Percentiles rank a stretch among this genome's conserved stretches.
Evolutionary conservation across 2,888 invertebrate genomes (phyloP).

Genomic region (Ochlodes sylvanus): DNA sequence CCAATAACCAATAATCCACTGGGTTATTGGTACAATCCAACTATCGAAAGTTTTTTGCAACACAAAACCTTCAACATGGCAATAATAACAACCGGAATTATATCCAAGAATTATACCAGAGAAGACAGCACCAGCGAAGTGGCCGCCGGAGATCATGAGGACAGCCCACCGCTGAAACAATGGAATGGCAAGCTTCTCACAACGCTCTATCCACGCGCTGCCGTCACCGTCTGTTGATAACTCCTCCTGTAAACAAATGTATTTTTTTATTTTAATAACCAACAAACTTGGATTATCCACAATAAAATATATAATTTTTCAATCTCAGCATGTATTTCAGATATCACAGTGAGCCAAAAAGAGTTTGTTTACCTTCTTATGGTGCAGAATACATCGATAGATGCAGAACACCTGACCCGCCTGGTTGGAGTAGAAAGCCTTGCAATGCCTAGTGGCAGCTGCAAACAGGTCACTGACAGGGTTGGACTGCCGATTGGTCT

Average conservation of each 20-base stretch:
- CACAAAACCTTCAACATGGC: too few relatives aligned
- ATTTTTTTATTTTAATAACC: too few relatives aligned
- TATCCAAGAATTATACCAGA: constrained; percentile 51
- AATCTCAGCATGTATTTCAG: too few relatives aligned
- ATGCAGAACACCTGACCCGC: constrained; percentile 89
- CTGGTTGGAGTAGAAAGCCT: constrained; percentile 89
- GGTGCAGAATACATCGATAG: constrained; percentile 89
- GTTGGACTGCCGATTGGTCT: constrained; percentile 50
- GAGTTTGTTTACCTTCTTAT: constrained; percentile 86
- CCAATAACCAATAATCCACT: too few relatives aligned
- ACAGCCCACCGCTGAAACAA: constrained; percentile 88
- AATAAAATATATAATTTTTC: too few relatives aligned
- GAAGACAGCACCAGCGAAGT: constrained; percentile 75
- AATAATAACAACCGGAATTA: too few relatives aligned
- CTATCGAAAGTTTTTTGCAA: too few relatives aligned
- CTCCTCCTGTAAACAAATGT: constrained; percentile 66
- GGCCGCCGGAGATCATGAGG: constrained; percentile 93
- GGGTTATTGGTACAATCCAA: too few relatives aligned
- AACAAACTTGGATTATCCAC: too few relatives aligned
- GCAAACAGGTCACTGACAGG: constrained; percentile 76
- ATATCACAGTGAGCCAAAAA: too few relatives aligned
- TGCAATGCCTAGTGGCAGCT: constrained; percentile 87
- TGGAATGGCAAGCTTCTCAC: constrained; percentile 63
- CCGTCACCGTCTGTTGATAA: constrained; percentile 78
- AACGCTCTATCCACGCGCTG: constrained; percentile 69